Evolutionary conservation across 2,888 invertebrate species (phyloP), one percentile per base, ranked within the genome.

Genomic region (Eilema depressum): DNA sequence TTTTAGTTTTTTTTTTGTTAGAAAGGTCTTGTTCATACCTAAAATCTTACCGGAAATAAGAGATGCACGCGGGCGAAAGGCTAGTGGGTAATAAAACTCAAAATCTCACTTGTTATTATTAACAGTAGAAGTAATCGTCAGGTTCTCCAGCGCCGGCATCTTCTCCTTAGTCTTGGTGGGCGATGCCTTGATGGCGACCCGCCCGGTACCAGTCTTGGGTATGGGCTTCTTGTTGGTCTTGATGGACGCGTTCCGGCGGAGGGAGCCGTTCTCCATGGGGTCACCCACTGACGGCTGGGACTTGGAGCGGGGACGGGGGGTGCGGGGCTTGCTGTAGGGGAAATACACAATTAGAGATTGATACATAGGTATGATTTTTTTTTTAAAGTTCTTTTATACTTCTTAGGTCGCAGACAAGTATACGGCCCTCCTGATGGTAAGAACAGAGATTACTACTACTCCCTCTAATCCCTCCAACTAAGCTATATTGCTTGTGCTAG

Each of bases 211-310:
- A 3, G 81, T 79, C 68, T 82, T 87, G 1, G 77, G 73, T 0
- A 75, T 68, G 3, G 85, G 84, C 66, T 85, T 87, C 66, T 87
- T 88, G 3, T 85, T 79, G 0, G 86, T 81, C 74, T 92, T 92
- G 33, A 89, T 89, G 0, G 93, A 93, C 0, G 92, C 93, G 75
- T 91, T 89, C 1, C 93, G 84, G 0, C 92, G 87, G 0, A 92
- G 74, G n/a, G 83, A 83, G 0, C 91, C 90, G 68, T 86, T 89
- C 68, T 93, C 92, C 0, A 88, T 77, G 0, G 93, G 91, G 7
- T 93, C 93, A 80, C 88, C 90, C 0, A 90, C 91, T 0, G 91
- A 82, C 0, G 95, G 94, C 77, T 95, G 94, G 0, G 95, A 95
- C 26, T 92, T 91, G 5, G 95, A 95, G 0, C 95, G 91, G 0